phyloP scores from a whole-genome alignment of 2,113 vertebrate species.

The Varanus komodoensis region DNA sequence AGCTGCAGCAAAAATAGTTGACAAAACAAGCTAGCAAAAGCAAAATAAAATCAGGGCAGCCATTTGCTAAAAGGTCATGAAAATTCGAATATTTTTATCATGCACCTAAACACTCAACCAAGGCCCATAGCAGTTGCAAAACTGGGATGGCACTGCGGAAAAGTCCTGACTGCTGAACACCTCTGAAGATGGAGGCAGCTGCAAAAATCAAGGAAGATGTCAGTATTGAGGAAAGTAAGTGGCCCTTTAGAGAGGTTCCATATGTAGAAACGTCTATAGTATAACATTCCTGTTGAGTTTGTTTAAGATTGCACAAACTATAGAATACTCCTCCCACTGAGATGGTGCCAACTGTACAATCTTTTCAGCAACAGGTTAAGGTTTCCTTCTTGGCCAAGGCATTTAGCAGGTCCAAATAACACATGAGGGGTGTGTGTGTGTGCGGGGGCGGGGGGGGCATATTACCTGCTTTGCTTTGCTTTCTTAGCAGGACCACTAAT shows the following conservation, averaged over 20 bases:
- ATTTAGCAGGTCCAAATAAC: too few relatives aligned
- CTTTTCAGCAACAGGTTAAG: too few relatives aligned
- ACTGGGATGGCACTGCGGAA: neutral
- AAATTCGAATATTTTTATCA: neutral
- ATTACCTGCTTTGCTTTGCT: too few relatives aligned
- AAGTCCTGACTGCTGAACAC: too few relatives aligned
- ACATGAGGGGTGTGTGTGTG: too few relatives aligned
- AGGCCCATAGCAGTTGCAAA: neutral
- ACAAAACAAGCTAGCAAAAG: neutral
- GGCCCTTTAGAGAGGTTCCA: neutral
- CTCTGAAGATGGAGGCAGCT: neutral
- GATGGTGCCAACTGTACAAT: too few relatives aligned
- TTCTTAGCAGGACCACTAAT: too few relatives aligned
- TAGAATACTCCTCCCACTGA: too few relatives aligned
- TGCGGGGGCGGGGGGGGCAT: too few relatives aligned
- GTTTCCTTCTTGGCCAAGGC: too few relatives aligned
- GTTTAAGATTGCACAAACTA: neutral
- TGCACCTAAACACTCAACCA: neutral
- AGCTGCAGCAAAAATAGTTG: neutral
- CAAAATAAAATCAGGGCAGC: neutral
- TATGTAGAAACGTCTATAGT: neutral
- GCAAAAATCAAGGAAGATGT: too few relatives aligned
- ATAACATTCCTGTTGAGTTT: neutral
- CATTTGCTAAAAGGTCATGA: neutral
- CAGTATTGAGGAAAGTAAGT: neutral